These are phyloP conservation scores for Takifugu ocellatus DNA, from an alignment of 2,797 vertebrate species.

Conservation along the genomic window DNA sequence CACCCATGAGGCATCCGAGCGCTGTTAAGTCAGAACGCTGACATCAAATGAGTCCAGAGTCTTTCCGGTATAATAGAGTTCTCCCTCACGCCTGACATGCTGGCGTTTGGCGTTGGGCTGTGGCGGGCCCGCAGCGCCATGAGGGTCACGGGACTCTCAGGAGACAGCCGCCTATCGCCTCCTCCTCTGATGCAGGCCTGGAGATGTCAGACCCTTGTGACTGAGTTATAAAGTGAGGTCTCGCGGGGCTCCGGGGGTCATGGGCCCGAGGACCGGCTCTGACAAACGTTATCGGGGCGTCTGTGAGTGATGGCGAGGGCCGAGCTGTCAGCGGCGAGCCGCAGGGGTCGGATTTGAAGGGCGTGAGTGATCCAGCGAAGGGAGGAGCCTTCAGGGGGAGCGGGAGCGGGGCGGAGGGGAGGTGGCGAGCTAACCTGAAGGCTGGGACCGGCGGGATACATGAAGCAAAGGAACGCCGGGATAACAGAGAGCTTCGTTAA, in stretches of 20 bases:
- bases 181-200: too few relatives aligned
- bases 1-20: too few relatives aligned
- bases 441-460: neutral
- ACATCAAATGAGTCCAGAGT: neutral
- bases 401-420: neutral
- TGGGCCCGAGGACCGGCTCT: conserved; percentile 28
- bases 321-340: conserved; percentile 14
- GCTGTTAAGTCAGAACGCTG: too few relatives aligned
- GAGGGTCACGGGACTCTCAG: conserved; percentile 70
- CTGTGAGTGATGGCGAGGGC: conserved; percentile 21
- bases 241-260: conserved; percentile 30
- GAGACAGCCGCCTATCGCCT: conserved; percentile 43
- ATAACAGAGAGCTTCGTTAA: too few relatives aligned
- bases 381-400: conserved; percentile 4
- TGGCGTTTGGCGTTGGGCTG: conserved; percentile 11
- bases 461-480: too few relatives aligned
- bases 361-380: conserved; percentile 18
- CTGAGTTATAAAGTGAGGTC: conserved; percentile 49
- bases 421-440: conserved; percentile 10
- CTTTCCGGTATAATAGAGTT: conserved; percentile 1
- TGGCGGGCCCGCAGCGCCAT: conserved; percentile 41
- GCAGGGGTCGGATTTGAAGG: conserved; percentile 21
- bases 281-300: conserved; percentile 36
- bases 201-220: conserved; percentile 43
- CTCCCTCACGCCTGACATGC: too few relatives aligned